Evolutionary conservation across 2,797 vertebrate species (phyloP).

Genomic region (Threskiornis aethiopicus): DNA sequence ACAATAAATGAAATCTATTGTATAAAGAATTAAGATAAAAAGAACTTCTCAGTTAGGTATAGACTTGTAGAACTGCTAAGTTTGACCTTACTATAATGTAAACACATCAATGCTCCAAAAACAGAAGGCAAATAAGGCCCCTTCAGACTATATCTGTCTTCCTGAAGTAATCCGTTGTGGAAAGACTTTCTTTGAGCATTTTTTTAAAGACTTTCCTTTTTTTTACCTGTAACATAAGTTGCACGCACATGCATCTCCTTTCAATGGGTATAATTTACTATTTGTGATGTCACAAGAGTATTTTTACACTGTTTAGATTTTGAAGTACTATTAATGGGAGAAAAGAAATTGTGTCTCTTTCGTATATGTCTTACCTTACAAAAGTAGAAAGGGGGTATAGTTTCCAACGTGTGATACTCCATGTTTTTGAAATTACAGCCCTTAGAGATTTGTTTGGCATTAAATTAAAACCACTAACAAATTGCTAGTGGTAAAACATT

Average conservation of each 20-base stretch:
- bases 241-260: neutral
- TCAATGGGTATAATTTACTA: neutral
- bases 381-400: neutral
- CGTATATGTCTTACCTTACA: neutral
- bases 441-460: conserved; percentile 59
- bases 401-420: neutral
- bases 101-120: neutral
- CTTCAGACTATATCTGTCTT: neutral
- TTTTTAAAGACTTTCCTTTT: neutral
- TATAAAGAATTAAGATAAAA: neutral
- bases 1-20: neutral
- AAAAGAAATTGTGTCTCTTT: neutral
- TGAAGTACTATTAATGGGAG: neutral
- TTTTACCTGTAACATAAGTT: neutral
- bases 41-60: neutral
- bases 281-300: neutral
- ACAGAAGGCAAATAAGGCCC: neutral
- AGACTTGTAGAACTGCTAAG: neutral
- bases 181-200: neutral
- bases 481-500: conserved; percentile 65
- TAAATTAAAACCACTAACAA: conserved; percentile 67
- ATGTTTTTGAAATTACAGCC: conserved; percentile 55
- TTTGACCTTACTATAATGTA: neutral
- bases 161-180: neutral
- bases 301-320: neutral